Evolutionary conservation across 1,140 invertebrate species (phyloP).

Genomic region (Drosophila bocqueti): DNA sequence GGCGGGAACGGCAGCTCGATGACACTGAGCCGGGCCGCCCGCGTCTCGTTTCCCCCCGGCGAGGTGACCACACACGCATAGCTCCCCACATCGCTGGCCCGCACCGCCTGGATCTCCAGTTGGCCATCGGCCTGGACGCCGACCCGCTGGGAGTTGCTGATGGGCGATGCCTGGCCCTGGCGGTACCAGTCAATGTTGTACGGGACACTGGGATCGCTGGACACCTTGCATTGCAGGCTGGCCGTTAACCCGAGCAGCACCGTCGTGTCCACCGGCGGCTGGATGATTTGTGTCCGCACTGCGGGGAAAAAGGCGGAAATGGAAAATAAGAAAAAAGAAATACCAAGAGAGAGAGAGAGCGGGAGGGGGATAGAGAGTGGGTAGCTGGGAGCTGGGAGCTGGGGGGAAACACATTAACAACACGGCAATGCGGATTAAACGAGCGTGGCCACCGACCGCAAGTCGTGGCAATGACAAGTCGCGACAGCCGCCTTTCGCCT

Average conservation of each 20-base stretch:
- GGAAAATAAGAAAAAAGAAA: constrained; percentile 6
- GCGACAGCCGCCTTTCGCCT: constrained; percentile 16
- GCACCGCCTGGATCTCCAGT: constrained; percentile 92
- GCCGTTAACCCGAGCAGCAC: constrained; percentile 96
- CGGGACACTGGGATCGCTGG: constrained; percentile 95
- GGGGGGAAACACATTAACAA: constrained; percentile 53
- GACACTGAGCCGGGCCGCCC: constrained; percentile 93
- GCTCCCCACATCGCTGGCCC: constrained; percentile 92
- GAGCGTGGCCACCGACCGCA: constrained; percentile 33
- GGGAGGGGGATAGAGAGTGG: neutral
- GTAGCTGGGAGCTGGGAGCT: no score
- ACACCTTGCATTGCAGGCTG: constrained; percentile 96
- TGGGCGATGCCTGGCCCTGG: constrained; percentile 88
- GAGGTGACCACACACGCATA: constrained; percentile 93
- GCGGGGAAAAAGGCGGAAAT: constrained; percentile 38
- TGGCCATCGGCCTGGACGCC: constrained; percentile 91
- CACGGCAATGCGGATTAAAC: constrained; percentile 66
- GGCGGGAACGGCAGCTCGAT: constrained; percentile 98
- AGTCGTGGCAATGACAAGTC: constrained; percentile 52
- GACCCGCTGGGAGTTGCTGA: constrained; percentile 88
- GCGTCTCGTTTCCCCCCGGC: constrained; percentile 95
- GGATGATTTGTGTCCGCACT: constrained; percentile 96
- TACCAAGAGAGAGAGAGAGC: constrained; percentile 1
- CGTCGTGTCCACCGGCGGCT: constrained; percentile 95
- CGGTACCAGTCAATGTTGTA: constrained; percentile 96